Conservation (phyloP, 2,888 invertebrate species). For the Microplitis manilae region DNA sequence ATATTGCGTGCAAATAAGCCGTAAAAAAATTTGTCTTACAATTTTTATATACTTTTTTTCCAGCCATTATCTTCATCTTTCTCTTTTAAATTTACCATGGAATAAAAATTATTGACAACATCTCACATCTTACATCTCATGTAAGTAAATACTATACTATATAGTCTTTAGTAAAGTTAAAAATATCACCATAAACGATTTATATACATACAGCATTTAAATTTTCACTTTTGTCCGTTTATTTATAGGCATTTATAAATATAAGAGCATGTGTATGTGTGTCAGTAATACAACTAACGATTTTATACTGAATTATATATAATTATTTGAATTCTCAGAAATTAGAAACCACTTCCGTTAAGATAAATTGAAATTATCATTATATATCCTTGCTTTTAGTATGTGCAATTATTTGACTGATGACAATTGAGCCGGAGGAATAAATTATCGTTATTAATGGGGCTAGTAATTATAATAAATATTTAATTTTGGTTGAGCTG, state of each 20-base stretch:
- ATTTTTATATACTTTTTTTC: constrained; percentile 24
- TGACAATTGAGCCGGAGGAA: not conserved
- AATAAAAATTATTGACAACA: constrained; percentile 55
- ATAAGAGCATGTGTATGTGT: constrained; percentile 13
- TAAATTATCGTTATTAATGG: no score
- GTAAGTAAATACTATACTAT: constrained; percentile 44
- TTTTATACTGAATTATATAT: not conserved
- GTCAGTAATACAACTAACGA: not conserved
- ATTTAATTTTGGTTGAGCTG: not conserved
- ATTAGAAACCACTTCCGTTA: not conserved
- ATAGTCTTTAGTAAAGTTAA: not conserved
- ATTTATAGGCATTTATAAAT: constrained; percentile 15
- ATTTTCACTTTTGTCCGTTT: constrained; percentile 5
- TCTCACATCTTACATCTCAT: constrained; percentile 33
- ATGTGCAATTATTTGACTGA: not conserved
- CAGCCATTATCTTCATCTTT: constrained; percentile 28
- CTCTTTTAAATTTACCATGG: constrained; percentile 38
- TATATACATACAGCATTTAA: not conserved
- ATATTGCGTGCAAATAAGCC: constrained; percentile 64
- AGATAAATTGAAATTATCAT: not conserved
- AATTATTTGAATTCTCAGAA: not conserved
- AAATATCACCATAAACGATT: constrained; percentile 54
- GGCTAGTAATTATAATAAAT: no score
- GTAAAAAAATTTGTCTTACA: constrained; percentile 51
- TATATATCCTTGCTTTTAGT: not conserved